Conservation (phyloP, 2,888 invertebrate species). For the Acanthosepion lycidas region DNA sequence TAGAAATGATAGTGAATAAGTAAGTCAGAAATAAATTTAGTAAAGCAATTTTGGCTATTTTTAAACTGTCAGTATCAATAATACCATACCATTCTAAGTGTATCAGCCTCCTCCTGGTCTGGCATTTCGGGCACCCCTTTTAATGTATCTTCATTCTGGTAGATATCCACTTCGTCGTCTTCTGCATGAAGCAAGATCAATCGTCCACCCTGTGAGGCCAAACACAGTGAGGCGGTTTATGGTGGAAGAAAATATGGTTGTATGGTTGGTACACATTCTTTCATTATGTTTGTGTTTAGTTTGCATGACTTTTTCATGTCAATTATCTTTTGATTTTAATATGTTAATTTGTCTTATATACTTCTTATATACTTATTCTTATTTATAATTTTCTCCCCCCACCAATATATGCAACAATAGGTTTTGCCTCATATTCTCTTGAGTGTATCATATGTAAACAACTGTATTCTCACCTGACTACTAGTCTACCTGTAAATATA, state of each 20-base stretch:
- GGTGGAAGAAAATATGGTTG: neutral
- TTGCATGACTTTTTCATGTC: neutral
- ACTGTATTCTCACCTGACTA: neutral
- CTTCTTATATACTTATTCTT: neutral
- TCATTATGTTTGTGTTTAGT: neutral
- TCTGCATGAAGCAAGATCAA: slow-evolving; percentile 43
- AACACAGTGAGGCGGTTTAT: slow-evolving; percentile 39
- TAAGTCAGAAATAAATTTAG: neutral
- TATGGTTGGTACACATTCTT: neutral
- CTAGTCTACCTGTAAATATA: neutral
- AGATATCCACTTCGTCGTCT: slow-evolving; percentile 41
- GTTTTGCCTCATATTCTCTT: neutral
- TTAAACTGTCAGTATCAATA: slow-evolving; percentile 4
- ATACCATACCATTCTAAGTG: slow-evolving; percentile 46
- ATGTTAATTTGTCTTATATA: neutral
- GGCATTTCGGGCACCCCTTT: slow-evolving; percentile 45
- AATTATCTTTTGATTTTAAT: neutral
- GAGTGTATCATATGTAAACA: neutral
- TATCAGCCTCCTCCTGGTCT: slow-evolving; percentile 46
- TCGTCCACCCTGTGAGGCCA: slow-evolving; percentile 47
- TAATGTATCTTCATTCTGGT: slow-evolving; percentile 47
- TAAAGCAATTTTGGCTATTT: neutral
- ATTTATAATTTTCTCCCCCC: neutral
- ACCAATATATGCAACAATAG: neutral
- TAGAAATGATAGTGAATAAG: neutral